Evolutionary conservation across 2,888 invertebrate genomes (phyloP).

Genomic region (Ophion obscuratus): DNA sequence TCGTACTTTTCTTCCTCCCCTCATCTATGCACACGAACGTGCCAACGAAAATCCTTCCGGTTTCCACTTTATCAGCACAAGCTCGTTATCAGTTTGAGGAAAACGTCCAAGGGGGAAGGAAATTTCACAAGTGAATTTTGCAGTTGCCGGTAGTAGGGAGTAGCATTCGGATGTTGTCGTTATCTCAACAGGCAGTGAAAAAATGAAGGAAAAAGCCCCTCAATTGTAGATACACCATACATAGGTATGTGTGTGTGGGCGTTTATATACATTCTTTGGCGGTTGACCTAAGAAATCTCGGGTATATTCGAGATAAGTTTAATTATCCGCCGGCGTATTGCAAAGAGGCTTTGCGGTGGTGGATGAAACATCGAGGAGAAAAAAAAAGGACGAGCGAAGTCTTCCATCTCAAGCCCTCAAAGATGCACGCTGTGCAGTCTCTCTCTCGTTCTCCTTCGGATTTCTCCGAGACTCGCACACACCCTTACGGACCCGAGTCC

Average conservation of each 20-base stretch:
- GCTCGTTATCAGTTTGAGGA: slow-evolving; percentile 41
- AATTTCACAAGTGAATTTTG: slow-evolving; percentile 38
- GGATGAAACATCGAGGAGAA: slow-evolving; percentile 15
- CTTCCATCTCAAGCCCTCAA: slow-evolving; percentile 46
- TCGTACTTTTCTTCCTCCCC: neutral
- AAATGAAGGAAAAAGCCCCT: slow-evolving; percentile 24
- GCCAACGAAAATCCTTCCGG: slow-evolving; percentile 22
- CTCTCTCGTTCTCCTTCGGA: slow-evolving; percentile 57
- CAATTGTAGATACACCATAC: neutral
- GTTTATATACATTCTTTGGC: slow-evolving; percentile 51
- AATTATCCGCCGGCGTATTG: slow-evolving; percentile 68
- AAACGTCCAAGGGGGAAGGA: slow-evolving; percentile 15
- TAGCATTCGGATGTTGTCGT: slow-evolving; percentile 41
- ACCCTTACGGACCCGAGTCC: slow-evolving; percentile 39
- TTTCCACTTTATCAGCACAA: slow-evolving; percentile 22
- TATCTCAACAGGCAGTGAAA: slow-evolving; percentile 62
- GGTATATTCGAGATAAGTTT: slow-evolving; percentile 68
- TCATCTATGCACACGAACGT: neutral
- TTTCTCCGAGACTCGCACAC: slow-evolving; percentile 27
- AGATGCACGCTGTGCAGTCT: slow-evolving; percentile 39
- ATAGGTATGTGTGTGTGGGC: neutral
- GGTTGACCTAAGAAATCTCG: slow-evolving; percentile 64
- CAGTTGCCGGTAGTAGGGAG: slow-evolving; percentile 43
- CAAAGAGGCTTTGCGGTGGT: slow-evolving; percentile 60
- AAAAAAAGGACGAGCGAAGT: slow-evolving; percentile 13